Conservation (phyloP, 37 sponge, comb jelly and placozoan species). For the Halisarca cf. caerulea region DNA sequence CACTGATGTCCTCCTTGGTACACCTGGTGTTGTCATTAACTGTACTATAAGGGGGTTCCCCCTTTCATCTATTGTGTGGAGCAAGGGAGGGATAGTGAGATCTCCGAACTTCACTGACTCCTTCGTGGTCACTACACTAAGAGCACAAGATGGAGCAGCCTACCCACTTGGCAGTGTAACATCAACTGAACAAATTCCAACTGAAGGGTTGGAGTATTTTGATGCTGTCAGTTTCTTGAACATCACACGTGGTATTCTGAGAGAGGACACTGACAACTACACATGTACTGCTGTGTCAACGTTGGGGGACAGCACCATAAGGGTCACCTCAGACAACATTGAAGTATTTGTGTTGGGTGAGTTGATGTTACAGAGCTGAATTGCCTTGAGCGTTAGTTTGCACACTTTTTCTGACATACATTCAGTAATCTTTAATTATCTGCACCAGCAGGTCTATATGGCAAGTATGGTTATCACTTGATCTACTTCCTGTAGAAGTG, state of each 20-base stretch:
- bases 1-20: neutral
- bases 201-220: conserved; percentile 26
- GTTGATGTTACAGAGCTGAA: neutral
- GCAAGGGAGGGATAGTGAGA: neutral
- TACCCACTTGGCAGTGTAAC: neutral
- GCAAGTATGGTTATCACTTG: neutral
- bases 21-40: neutral
- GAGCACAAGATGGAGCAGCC: neutral
- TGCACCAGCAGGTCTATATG: too few species aligned
- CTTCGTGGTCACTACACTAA: neutral
- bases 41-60: conserved; percentile 7
- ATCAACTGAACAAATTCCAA: neutral
- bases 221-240: conserved; percentile 40
- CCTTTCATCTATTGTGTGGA: neutral
- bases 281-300: conserved; percentile 51
- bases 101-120: neutral
- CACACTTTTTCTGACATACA: too few species aligned
- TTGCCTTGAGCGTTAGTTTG: neutral
- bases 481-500: neutral
- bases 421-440: too few species aligned
- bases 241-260: conserved; percentile 21
- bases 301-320: neutral
- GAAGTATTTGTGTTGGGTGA: conserved; percentile 51
- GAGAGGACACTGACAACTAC: conserved; percentile 72
- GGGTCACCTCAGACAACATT: conserved; percentile 21